phyloP scores from a whole-genome alignment of 2,888 invertebrate genomes.

The Venustoraphidia nigricollis region DNA sequence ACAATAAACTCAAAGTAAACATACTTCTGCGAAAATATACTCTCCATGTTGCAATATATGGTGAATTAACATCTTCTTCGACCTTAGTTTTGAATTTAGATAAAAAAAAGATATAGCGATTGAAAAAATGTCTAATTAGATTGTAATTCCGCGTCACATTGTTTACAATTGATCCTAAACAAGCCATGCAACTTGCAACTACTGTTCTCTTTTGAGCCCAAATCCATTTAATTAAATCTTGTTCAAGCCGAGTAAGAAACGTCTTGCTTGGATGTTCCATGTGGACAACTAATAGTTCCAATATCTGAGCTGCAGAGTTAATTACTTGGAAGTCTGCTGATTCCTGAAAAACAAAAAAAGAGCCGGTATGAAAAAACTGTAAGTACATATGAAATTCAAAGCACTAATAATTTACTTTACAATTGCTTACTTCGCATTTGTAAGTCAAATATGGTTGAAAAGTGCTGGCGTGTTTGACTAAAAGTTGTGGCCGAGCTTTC shows the following conservation, averaged over 20 bases:
- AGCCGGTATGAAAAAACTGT: background rate
- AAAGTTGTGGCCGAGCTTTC: conserved; percentile 86
- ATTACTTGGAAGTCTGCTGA: conserved; percentile 72
- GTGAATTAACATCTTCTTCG: conserved; percentile 37
- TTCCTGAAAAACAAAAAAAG: conserved; percentile 35
- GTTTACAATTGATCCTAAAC: conserved; percentile 91
- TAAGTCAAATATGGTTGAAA: conserved; percentile 91
- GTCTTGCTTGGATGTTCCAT: conserved; percentile 97
- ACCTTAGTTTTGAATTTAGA: conserved; percentile 34
- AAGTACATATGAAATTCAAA: background rate
- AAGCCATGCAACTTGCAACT: conserved; percentile 83
- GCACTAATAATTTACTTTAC: conserved; percentile 1
- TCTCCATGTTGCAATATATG: conserved; percentile 31
- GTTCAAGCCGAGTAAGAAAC: conserved; percentile 88
- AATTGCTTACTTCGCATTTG: conserved; percentile 55
- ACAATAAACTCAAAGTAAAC: conserved; percentile 84
- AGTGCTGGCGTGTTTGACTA: conserved; percentile 89
- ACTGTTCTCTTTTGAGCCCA: conserved; percentile 74
- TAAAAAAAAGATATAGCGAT: conserved; percentile 59
- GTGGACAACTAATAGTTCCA: conserved; percentile 87
- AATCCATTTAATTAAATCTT: conserved; percentile 86
- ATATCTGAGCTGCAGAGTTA: conserved; percentile 73
- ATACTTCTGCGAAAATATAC: conserved; percentile 74
- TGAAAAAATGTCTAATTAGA: conserved; percentile 87
- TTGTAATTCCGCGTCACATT: conserved; percentile 90